Evolutionary conservation across 2,888 invertebrate genomes (phyloP).

Genomic region (Blomia tropicalis): DNA sequence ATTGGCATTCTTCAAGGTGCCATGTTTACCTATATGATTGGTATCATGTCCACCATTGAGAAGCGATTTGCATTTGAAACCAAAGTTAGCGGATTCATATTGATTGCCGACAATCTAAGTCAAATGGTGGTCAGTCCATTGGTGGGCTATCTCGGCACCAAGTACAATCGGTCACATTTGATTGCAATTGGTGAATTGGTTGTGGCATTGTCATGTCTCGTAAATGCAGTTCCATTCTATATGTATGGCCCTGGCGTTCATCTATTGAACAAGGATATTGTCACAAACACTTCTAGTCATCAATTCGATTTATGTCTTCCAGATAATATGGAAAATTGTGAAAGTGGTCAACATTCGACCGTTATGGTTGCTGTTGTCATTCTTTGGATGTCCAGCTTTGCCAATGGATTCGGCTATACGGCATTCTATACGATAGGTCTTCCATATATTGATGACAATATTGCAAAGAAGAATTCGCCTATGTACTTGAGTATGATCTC

Average conservation of each 20-base stretch:
- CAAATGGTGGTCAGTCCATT: constrained; percentile 26
- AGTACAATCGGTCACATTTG: constrained; percentile 25
- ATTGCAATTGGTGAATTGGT: constrained; percentile 26
- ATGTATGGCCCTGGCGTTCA: constrained; percentile 25
- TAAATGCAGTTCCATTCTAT: constrained; percentile 26
- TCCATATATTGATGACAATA: constrained; percentile 28
- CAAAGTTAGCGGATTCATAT: constrained; percentile 23
- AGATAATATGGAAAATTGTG: constrained; percentile 13
- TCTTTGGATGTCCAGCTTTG: constrained; percentile 22
- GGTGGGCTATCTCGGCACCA: constrained; percentile 25
- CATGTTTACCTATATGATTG: constrained; percentile 26
- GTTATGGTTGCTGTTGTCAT: constrained; percentile 10
- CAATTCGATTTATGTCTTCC: not conserved
- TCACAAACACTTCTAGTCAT: constrained; percentile 6
- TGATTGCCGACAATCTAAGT: constrained; percentile 28
- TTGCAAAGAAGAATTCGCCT: constrained; percentile 26
- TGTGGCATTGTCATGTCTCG: constrained; percentile 24
- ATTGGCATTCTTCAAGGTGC: constrained; percentile 27
- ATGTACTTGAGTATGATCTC: constrained; percentile 25
- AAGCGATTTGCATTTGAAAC: constrained; percentile 26
- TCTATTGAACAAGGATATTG: constrained; percentile 15
- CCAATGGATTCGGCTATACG: constrained; percentile 24
- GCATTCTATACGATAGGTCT: constrained; percentile 26
- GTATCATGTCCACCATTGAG: constrained; percentile 25
- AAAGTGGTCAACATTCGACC: constrained; percentile 9